phyloP scores from a whole-genome alignment of 2,888 invertebrate genomes.

The Eupithecia centaureata region DNA sequence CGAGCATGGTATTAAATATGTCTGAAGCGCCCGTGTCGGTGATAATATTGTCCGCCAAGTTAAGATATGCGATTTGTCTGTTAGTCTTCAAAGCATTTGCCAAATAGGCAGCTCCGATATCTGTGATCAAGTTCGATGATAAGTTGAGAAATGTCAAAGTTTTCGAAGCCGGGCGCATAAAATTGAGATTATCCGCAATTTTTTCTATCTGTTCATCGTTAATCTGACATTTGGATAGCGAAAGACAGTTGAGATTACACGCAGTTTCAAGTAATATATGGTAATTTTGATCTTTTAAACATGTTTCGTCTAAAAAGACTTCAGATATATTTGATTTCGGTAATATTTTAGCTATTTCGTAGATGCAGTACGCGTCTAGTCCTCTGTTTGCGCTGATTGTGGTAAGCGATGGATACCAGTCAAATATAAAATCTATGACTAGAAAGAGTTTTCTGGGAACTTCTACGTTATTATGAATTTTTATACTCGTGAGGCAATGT shows the following conservation, averaged over 20 bases:
- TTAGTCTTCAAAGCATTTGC: not conserved
- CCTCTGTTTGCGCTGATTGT: not conserved
- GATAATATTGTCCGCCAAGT: not conserved
- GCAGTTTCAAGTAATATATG: not conserved
- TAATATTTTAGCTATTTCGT: conserved; percentile 5
- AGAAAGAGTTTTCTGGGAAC: not conserved
- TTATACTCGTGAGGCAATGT: not conserved
- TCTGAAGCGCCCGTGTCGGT: not conserved
- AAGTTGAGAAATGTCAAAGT: conserved; percentile 6
- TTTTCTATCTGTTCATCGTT: not conserved
- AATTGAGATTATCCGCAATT: not conserved
- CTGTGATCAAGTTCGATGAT: conserved; percentile 2
- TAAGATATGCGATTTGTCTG: not conserved
- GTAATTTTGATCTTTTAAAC: not conserved
- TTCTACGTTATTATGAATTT: not conserved
- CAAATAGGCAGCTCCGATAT: not conserved
- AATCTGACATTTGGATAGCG: not conserved
- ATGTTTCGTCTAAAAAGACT: not conserved
- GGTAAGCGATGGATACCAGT: not conserved
- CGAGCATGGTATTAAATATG: not conserved
- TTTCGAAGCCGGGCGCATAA: not conserved
- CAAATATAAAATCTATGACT: not conserved
- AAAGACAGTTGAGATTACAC: conserved; percentile 2
- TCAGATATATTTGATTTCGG: not conserved
- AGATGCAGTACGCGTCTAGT: not conserved